Base-by-base conservation (phyloP, 2,797 vertebrate species). In the Microcaecilia unicolor region DNA sequence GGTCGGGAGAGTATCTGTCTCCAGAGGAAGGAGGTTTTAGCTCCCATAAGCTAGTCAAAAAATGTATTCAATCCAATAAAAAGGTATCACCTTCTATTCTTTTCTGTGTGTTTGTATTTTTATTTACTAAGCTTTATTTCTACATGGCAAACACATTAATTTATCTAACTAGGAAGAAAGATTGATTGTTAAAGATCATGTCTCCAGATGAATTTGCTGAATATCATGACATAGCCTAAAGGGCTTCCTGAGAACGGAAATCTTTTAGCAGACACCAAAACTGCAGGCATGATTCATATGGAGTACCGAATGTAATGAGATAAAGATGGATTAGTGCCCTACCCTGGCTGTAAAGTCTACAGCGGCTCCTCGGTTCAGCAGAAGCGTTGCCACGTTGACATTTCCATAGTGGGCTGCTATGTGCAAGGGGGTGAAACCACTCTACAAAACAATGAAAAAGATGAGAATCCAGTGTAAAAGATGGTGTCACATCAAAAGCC, bases 341-440 rank as follows among this genome's bases (percentile, higher is more conserved):
- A 99, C 96, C 86, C 95, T 78, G 10, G 94, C 96, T 1, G 93
- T 97, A 72, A 99, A 98, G 67, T 98, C 93, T 1, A 99, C 95
- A 0, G 92, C 95, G 0, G 93, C 96, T 28, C 96, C 96, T 14
- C 96, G 83, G 72, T 98, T 99, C 15, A 98, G 86, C 42, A 98
- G 81, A 9, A 98, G 86, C 0, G 94, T 98, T 2, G 96, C 91
- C 57, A 98, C 96, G 0, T 98, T 98, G 57, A 97, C 94, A 0
- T 98, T 99, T 22, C 96, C 96, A 1, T 98, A 99, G 72, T 98
- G 96, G 1, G 96, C 94, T 0, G 96, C 91, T 15, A 99, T 99
- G 56, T 99, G 96, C 62, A 99, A 69, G 5, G 96, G 96, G 2
- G 96, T 99, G 32, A 99, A 99, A 42, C 95, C 96, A 37, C 96